Evolutionary conservation across 2,113 vertebrate genomes (phyloP).

Genomic region (Seriola dumerili): DNA sequence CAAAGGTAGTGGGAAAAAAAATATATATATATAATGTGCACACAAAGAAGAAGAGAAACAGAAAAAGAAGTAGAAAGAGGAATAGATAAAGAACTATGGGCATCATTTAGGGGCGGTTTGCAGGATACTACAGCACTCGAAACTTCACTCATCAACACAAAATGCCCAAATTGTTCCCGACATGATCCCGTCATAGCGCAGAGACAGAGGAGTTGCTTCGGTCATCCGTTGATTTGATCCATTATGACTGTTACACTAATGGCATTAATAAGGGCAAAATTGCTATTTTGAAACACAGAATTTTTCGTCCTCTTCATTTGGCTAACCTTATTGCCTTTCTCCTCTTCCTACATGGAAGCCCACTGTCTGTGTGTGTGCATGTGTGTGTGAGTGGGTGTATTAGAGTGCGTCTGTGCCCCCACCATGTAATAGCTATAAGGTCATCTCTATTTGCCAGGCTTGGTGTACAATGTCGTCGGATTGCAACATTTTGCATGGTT

Average conservation of each 20-base stretch:
- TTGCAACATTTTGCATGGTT: slow-evolving; percentile 80
- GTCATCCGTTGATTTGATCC: slow-evolving; percentile 86
- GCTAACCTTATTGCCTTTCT: slow-evolving; percentile 58
- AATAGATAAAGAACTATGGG: slow-evolving; percentile 27
- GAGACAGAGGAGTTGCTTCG: slow-evolving; percentile 84
- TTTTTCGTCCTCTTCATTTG: slow-evolving; percentile 75
- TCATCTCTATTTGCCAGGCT: slow-evolving; percentile 68
- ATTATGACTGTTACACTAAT: slow-evolving; percentile 89
- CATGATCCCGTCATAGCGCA: slow-evolving; percentile 81
- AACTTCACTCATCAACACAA: slow-evolving; percentile 84
- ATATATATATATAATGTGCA: not conserved
- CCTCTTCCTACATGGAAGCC: slow-evolving; percentile 41
- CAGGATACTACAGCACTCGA: slow-evolving; percentile 63
- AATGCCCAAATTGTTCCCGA: slow-evolving; percentile 83
- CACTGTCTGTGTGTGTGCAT: not conserved
- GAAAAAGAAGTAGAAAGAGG: not conserved
- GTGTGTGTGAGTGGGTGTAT: slow-evolving; percentile 22
- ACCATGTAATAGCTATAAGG: slow-evolving; percentile 64
- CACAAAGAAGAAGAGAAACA: not conserved
- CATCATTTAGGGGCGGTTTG: slow-evolving; percentile 61
- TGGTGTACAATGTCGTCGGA: slow-evolving; percentile 70
- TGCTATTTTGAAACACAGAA: slow-evolving; percentile 84
- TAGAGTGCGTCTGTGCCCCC: slow-evolving; percentile 3
- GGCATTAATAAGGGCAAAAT: slow-evolving; percentile 89
- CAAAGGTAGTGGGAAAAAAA: not conserved